A percentile compares a stretch with the other conserved stretches of the same genome.
Conservation (phyloP, 1,140 invertebrate species). For the Diorhabda elongata region DNA sequence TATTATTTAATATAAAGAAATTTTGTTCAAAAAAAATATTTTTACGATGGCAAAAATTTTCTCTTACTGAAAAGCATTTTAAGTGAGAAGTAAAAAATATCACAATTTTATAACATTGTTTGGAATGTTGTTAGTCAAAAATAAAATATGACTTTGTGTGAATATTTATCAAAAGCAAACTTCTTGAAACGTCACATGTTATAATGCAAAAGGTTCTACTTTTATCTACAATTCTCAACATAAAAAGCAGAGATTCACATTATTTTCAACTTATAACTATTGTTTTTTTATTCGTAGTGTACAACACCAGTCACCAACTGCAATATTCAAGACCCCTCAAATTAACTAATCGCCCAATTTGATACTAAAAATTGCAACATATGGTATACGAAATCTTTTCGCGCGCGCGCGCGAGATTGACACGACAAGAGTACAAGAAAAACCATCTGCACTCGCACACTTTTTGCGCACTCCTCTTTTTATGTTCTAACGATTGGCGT, state of each 20-base stretch:
- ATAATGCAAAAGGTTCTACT: constrained; percentile 18
- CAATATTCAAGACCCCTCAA: background rate
- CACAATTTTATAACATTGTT: background rate
- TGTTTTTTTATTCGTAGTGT: background rate
- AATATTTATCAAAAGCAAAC: no score
- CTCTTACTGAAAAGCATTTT: no score
- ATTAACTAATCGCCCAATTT: background rate
- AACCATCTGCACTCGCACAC: constrained; percentile 35
- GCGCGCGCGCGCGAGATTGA: constrained; percentile 26
- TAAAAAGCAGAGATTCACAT: constrained; percentile 14
- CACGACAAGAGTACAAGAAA: constrained; percentile 37
- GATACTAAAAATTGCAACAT: constrained; percentile 40
- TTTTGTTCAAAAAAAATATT: no score
- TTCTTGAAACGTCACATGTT: no score
- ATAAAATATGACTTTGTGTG: no score
- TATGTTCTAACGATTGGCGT: constrained; percentile 70
- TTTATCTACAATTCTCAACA: constrained; percentile 12
- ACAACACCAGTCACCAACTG: background rate
- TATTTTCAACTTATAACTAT: background rate
- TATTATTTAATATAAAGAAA: no score
- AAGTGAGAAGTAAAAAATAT: background rate
- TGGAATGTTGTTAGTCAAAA: background rate
- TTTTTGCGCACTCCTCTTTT: constrained; percentile 36
- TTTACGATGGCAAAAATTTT: no score
- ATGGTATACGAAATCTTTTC: constrained; percentile 38